Evolutionary conservation across 2,113 vertebrate species (phyloP).

Genomic region (Atherinomorus stipes): DNA sequence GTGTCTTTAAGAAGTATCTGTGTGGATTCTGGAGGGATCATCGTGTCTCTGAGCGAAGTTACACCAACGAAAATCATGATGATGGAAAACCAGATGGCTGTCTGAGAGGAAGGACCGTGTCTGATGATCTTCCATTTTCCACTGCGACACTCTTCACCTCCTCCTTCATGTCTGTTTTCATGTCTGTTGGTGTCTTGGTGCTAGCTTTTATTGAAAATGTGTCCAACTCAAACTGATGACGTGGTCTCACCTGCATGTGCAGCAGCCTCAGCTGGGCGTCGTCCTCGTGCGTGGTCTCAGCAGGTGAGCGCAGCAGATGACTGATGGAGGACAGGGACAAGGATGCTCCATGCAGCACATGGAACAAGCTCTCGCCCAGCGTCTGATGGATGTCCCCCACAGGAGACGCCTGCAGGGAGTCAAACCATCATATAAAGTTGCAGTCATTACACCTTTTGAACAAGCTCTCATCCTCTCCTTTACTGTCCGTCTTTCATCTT

Average conservation of each 20-base stretch:
- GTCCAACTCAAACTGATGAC: neutral
- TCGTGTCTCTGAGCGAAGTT: too few relatives aligned
- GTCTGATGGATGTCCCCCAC: conserved; percentile 58
- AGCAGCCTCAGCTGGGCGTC: conserved; percentile 75
- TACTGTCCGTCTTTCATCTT: neutral
- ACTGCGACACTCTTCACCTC: too few relatives aligned
- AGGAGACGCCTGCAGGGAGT: conserved; percentile 70
- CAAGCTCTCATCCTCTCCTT: neutral
- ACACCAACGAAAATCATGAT: too few relatives aligned
- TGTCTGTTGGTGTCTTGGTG: neutral
- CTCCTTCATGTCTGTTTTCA: too few relatives aligned
- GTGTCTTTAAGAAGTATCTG: too few relatives aligned
- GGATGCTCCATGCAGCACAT: conserved; percentile 81
- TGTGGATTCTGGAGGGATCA: too few relatives aligned
- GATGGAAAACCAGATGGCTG: too few relatives aligned
- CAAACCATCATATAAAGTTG: fast-evolving
- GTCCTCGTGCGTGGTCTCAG: conserved; percentile 61
- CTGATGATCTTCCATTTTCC: too few relatives aligned
- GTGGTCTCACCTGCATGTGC: conserved; percentile 59
- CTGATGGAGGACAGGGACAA: conserved; percentile 83
- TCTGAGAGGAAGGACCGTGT: too few relatives aligned
- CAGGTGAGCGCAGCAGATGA: conserved; percentile 76
- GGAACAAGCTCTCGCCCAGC: conserved; percentile 86
- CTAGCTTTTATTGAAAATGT: too few relatives aligned
- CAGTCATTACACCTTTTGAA: neutral